Evolutionary conservation across 2,113 vertebrate genomes (phyloP).

Genomic region (Capreolus pygargus): DNA sequence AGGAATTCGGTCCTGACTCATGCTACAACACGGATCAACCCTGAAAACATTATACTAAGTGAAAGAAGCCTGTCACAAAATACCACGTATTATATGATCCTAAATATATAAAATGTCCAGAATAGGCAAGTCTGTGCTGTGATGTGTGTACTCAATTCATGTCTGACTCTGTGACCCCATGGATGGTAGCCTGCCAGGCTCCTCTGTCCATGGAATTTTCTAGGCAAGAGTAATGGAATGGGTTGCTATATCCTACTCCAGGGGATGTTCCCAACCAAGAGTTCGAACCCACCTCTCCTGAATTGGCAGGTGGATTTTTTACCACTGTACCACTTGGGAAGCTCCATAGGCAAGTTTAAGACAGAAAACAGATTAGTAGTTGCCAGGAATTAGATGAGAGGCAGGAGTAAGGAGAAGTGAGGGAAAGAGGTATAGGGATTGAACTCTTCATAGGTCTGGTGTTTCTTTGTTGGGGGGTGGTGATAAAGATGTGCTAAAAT

Average conservation of each 20-base stretch:
- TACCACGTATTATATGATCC: neutral
- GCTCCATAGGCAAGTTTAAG: neutral
- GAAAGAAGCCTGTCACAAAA: conserved; percentile 20
- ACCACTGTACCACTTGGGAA: neutral
- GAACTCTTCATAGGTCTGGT: neutral
- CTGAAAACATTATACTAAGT: neutral
- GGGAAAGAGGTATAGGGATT: neutral
- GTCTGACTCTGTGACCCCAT: neutral
- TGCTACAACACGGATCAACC: neutral
- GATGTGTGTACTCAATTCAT: neutral
- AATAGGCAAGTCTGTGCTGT: neutral
- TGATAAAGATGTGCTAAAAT: neutral
- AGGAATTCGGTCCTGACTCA: neutral
- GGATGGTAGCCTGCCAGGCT: neutral
- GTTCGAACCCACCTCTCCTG: neutral
- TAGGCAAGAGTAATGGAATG: neutral
- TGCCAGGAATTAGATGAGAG: neutral
- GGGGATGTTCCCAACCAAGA: neutral
- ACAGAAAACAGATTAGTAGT: neutral
- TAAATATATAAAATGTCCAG: neutral
- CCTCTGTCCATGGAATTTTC: neutral
- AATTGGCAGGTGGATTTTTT: neutral
- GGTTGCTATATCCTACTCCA: neutral
- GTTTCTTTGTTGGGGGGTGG: neutral
- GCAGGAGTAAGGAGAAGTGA: neutral